Evolutionary conservation across 2,797 vertebrate species (phyloP).

Genomic region (Acanthurus lineatus): DNA sequence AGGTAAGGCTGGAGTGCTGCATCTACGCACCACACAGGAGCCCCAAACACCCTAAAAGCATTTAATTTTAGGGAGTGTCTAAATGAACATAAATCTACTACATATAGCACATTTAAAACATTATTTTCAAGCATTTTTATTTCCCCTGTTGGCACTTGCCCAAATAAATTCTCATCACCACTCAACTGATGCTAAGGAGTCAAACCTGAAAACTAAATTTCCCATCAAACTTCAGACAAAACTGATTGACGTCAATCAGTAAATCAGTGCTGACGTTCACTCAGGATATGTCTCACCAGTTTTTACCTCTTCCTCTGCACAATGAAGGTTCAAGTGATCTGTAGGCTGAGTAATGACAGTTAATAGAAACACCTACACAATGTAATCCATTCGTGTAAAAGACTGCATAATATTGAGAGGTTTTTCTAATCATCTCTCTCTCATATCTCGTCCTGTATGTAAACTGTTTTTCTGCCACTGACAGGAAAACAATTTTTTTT

Average conservation of each 20-base stretch:
- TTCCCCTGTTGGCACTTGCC: neutral
- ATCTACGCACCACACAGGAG: neutral
- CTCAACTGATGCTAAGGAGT: neutral
- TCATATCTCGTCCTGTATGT: no score
- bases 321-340: neutral
- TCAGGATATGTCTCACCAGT: neutral
- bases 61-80: neutral
- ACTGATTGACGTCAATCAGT: neutral
- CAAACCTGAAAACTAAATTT: neutral
- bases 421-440: conserved; percentile 1
- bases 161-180: no score
- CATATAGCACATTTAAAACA: neutral
- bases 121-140: neutral
- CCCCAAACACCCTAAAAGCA: conserved; percentile 55
- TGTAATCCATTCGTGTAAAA: neutral
- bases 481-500: neutral
- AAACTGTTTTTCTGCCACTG: neutral
- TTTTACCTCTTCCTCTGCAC: neutral
- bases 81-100: neutral
- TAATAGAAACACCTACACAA: neutral
- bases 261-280: no score
- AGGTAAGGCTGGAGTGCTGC: conserved; percentile 66
- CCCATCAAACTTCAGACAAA: neutral
- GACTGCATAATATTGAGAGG: neutral
- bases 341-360: neutral